These are phyloP conservation scores for Bufotes viridis DNA, from an alignment of 2,797 vertebrate species.

Conservation along the genomic window DNA sequence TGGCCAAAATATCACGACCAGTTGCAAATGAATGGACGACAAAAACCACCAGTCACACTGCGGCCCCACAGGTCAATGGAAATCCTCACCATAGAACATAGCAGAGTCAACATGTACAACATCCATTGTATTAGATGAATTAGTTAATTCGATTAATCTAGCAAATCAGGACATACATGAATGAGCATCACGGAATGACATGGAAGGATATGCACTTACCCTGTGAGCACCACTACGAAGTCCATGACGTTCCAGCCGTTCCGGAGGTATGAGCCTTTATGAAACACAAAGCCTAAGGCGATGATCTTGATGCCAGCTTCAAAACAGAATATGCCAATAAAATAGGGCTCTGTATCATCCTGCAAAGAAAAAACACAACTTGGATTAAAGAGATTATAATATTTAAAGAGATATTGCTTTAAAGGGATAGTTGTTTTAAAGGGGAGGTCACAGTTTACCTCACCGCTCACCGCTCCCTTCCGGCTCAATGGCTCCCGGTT, in stretches of 20 bases:
- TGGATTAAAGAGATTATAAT: neutral
- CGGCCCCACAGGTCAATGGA: too few species aligned
- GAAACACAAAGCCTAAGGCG: constrained; percentile 92
- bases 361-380: constrained; percentile 65
- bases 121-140: neutral
- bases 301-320: constrained; percentile 98
- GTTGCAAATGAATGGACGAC: neutral
- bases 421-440: too few species aligned
- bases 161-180: neutral
- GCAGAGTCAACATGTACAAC: neutral
- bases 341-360: constrained; percentile 97
- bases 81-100: neutral
- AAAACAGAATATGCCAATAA: constrained; percentile 98
- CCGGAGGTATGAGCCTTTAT: constrained; percentile 94
- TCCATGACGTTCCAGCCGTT: constrained; percentile 99
- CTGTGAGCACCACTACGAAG: constrained; percentile 95
- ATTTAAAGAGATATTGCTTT: neutral
- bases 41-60: neutral
- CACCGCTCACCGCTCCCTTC: too few species aligned
- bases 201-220: constrained; percentile 75
- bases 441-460: too few species aligned
- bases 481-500: too few species aligned
- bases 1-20: neutral
- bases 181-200: neutral
- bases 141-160: too few species aligned